Conservation (phyloP, 2,888 invertebrate species). For the Drosophila paranaensis region DNA sequence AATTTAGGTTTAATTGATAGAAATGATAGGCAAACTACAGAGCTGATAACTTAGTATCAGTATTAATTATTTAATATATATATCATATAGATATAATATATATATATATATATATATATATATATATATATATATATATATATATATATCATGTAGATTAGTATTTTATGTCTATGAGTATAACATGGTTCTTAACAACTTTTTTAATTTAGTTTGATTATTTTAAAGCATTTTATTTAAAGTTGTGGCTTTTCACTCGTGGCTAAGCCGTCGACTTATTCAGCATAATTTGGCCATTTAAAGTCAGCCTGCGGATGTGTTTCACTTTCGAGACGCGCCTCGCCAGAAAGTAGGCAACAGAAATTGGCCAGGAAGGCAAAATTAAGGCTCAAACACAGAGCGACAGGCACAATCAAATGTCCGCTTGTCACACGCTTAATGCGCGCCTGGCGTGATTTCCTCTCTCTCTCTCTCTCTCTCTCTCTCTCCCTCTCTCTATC, state of each 20-base stretch:
- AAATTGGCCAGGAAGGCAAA: constrained; percentile 12
- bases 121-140: too few relatives aligned
- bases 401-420: constrained; percentile 50
- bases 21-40: too few relatives aligned
- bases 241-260: neutral
- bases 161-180: neutral
- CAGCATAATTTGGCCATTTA: constrained; percentile 19
- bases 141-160: neutral
- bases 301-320: constrained; percentile 7
- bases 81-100: too few relatives aligned
- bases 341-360: constrained; percentile 38
- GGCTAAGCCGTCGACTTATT: constrained; percentile 1
- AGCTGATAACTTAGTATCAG: too few relatives aligned
- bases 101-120: too few relatives aligned
- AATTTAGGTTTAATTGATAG: too few relatives aligned
- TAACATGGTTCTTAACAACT: neutral
- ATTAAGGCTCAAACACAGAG: constrained; percentile 22
- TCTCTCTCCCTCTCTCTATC: constrained; percentile 3
- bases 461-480: constrained; percentile 6
- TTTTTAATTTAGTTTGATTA: neutral
- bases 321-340: constrained; percentile 14
- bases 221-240: neutral
- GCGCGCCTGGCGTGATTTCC: constrained; percentile 73
- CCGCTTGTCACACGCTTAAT: constrained; percentile 66
- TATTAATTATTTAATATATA: too few relatives aligned